These are phyloP conservation scores for Agrypnus murinus DNA, from an alignment of 2,888 invertebrate species.

Conservation along the genomic window DNA sequence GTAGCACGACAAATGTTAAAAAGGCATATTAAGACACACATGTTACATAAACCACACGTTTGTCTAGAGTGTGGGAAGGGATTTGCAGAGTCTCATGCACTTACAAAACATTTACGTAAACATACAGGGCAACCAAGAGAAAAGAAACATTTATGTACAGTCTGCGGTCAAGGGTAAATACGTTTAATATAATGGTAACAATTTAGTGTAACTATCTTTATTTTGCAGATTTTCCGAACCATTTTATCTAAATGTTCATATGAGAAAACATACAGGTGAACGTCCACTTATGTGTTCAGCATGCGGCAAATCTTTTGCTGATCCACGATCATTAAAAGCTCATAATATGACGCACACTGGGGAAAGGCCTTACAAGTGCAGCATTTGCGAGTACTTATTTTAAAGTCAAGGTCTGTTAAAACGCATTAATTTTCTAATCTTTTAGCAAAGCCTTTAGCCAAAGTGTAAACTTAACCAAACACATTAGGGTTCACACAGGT, in stretches of 20 bases:
- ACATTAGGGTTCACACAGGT: slow-evolving; percentile 63
- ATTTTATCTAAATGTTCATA: slow-evolving; percentile 64
- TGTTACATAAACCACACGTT: slow-evolving; percentile 72
- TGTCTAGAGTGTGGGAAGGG: slow-evolving; percentile 73
- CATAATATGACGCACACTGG: slow-evolving; percentile 63
- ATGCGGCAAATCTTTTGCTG: slow-evolving; percentile 64
- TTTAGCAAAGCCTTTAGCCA: slow-evolving; percentile 62
- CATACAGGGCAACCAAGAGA: slow-evolving; percentile 73
- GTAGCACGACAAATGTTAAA: slow-evolving; percentile 67
- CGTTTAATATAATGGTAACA: no score
- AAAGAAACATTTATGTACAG: slow-evolving; percentile 72
- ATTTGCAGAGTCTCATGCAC: slow-evolving; percentile 74
- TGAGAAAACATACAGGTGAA: slow-evolving; percentile 65
- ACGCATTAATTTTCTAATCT: slow-evolving; percentile 26
- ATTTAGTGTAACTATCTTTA: no score
- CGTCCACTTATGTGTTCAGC: slow-evolving; percentile 61
- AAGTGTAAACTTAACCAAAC: slow-evolving; percentile 63
- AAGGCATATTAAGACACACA: slow-evolving; percentile 74
- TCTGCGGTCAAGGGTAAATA: slow-evolving; percentile 68
- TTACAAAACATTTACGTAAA: slow-evolving; percentile 73
- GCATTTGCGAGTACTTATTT: slow-evolving; percentile 60
- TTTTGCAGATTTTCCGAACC: slow-evolving; percentile 62
- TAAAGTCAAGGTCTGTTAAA: background rate
- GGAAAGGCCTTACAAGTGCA: slow-evolving; percentile 62
- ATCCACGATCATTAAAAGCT: slow-evolving; percentile 63